Conservation (phyloP, 1,140 invertebrate genomes). For the Theocolax elegans region DNA sequence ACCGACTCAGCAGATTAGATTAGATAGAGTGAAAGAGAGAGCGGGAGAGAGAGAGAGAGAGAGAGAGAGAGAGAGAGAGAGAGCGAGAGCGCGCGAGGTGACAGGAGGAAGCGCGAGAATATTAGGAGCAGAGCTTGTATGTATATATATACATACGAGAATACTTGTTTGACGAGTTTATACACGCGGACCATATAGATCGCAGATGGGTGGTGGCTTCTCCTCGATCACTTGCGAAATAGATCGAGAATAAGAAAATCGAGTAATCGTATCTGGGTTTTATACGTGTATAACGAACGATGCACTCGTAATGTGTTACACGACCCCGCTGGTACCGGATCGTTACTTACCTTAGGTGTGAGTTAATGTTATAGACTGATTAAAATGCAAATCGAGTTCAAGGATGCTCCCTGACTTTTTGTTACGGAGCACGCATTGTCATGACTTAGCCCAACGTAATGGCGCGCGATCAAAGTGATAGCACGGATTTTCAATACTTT, state of each 20-base stretch:
- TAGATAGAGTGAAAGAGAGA: background rate
- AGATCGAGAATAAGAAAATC: no score
- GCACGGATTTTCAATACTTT: background rate
- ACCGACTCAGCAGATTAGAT: slow-evolving; percentile 24
- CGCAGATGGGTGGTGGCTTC: no score
- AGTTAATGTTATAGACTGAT: slow-evolving; percentile 35
- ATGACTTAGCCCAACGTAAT: background rate
- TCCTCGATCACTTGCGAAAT: no score
- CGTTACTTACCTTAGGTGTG: no score
- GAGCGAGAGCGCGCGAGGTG: background rate
- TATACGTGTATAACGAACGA: no score
- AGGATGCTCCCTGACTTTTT: slow-evolving; percentile 9
- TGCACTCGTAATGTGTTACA: background rate
- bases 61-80: background rate
- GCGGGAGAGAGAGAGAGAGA: background rate
- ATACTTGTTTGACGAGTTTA: no score
- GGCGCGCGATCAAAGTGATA: background rate
- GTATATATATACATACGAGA: no score
- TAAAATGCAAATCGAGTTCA: slow-evolving; percentile 39
- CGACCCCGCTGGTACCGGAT: no score
- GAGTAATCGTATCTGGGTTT: no score
- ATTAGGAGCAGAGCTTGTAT: slow-evolving; percentile 4
- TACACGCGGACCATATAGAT: no score
- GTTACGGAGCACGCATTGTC: slow-evolving; percentile 4
- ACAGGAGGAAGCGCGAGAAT: slow-evolving; percentile 6